Percentiles rank a stretch among this genome's conserved stretches.
Conservation (phyloP, 1,140 invertebrate species). For the Lordiphosa collinella region DNA sequence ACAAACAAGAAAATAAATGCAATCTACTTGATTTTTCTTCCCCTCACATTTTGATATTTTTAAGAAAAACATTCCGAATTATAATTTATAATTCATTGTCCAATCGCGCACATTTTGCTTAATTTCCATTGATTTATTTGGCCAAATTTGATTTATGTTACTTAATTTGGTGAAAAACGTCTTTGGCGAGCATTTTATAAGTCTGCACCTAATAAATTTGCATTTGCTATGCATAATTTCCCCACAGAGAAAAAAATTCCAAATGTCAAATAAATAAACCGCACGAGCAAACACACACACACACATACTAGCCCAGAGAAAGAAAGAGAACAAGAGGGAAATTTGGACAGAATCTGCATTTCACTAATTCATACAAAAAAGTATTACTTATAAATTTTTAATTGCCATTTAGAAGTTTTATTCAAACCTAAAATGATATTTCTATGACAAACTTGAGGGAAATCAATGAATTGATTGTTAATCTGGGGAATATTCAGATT, state of each 20-base stretch:
- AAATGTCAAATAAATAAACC: conserved; percentile 48
- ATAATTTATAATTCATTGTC: conserved; percentile 10
- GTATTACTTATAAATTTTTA: too few relatives aligned
- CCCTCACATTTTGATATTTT: too few relatives aligned
- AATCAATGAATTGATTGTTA: conserved; percentile 22
- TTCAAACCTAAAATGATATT: too few relatives aligned
- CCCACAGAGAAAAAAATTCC: conserved; percentile 12
- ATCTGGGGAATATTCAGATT: not conserved
- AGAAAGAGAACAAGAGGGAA: not conserved
- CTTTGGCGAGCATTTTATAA: conserved; percentile 18
- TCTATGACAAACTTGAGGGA: too few relatives aligned
- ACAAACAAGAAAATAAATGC: too few relatives aligned
- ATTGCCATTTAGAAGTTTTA: too few relatives aligned
- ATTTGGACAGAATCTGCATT: too few relatives aligned
- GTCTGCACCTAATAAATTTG: conserved; percentile 46
- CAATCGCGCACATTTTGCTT: conserved; percentile 16
- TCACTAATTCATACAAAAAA: too few relatives aligned
- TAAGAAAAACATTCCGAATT: too few relatives aligned
- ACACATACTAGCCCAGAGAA: conserved; percentile 3
- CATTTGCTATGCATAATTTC: conserved; percentile 44
- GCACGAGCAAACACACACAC: conserved; percentile 2
- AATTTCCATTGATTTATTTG: conserved; percentile 44
- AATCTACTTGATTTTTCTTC: too few relatives aligned
- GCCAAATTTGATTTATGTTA: conserved; percentile 43
- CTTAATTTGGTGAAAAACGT: conserved; percentile 25